phyloP scores from a whole-genome alignment of 2,113 vertebrate genomes.

The Prinia subflava region DNA sequence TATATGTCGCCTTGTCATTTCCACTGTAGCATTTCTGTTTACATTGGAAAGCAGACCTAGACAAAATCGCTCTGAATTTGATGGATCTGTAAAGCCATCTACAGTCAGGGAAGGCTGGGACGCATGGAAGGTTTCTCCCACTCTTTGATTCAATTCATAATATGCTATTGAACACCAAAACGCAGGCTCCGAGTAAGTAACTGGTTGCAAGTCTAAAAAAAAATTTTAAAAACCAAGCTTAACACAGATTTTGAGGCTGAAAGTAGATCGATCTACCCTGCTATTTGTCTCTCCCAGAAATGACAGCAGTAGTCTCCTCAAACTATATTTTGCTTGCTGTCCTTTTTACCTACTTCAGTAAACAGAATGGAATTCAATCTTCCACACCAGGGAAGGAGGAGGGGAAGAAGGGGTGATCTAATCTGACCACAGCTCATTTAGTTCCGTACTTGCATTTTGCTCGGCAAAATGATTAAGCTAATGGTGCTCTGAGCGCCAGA shows the following conservation, averaged over 20 bases:
- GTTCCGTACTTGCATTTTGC: background rate
- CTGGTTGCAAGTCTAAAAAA: slow-evolving; percentile 89
- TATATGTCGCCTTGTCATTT: slow-evolving; percentile 98
- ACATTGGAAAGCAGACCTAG: slow-evolving; percentile 96
- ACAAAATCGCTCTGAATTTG: slow-evolving; percentile 97
- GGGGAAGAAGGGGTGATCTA: background rate
- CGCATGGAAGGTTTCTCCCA: slow-evolving; percentile 97
- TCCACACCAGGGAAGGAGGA: background rate
- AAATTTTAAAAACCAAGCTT: background rate
- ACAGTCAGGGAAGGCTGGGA: slow-evolving; percentile 96
- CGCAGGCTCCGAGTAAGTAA: slow-evolving; percentile 95
- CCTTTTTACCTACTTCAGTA: background rate
- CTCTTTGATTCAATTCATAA: slow-evolving; percentile 97
- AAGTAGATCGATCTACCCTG: background rate
- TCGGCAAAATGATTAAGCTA: background rate
- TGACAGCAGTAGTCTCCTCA: background rate
- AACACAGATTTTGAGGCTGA: background rate
- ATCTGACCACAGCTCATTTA: background rate
- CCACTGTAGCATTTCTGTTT: slow-evolving; percentile 96
- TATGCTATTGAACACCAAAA: slow-evolving; percentile 99
- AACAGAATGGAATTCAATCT: slow-evolving; percentile 1
- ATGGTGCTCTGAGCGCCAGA: background rate
- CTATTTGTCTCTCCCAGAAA: background rate
- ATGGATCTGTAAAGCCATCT: slow-evolving; percentile 97
- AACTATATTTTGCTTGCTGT: background rate